Evolutionary conservation across 2,888 invertebrate genomes (phyloP), one percentile per base, ranked within the genome.

Genomic region (Pterostichus madidus): DNA sequence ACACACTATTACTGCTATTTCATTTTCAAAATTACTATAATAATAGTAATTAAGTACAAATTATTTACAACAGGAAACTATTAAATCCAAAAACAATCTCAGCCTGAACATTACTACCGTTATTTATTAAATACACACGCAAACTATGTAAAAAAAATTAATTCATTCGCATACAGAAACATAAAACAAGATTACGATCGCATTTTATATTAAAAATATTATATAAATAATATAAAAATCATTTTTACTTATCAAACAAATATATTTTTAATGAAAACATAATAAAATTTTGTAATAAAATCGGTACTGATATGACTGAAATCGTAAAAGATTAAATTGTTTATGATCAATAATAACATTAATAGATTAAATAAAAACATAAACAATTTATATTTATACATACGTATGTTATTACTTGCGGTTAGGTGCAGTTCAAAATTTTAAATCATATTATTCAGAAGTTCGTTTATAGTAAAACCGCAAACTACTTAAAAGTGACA

Each of bases 51-150:
- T 64, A 64, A 64, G 35, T 64, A 11, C 5, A 7, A 32, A 39
- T 39, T 39, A 39, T 39, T 39, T 39, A 39, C 39, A 64, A n/a
- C 64, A 64, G 64, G 64, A 64, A 64, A 64, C 35, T 64, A 64
- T 64, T 64, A 64, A 64, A 59, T 8, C 13, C 64, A 11, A 64
- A 64, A 35, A 49, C 13, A 49, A 49, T 49, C 49, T 49, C 0
- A 49, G 11, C 49, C n/a, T 64, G 64, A 64, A 64, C 35, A 64
- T 13, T 64, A 35, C 64, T 64, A 64, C 64, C 64, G 64, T 64
- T 64, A 64, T 64, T 64, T 64, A 64, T 64, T 64, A 31, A 64
- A 64, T 64, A 13, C 32, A 64, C 64, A 64, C 64, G 64, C 64
- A 35, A 35, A 32, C 35, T 31, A 35, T n/a, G 35, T 64, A 13